Evolutionary conservation across 92 coral and sea anemone genomes (phyloP).

Genomic region (Phenganax stokvisi): DNA sequence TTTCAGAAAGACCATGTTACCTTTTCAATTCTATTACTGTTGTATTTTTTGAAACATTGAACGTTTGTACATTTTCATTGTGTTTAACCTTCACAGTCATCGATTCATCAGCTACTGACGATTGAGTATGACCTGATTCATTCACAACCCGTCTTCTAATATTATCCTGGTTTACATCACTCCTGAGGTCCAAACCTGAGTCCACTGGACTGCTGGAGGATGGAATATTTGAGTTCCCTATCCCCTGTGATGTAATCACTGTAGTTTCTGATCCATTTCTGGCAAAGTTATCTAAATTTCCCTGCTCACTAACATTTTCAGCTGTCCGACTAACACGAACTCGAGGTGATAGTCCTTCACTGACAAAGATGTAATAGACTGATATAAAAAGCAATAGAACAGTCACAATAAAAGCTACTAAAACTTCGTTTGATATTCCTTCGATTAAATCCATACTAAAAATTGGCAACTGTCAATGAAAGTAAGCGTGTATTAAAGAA

Average conservation of each 20-base stretch:
- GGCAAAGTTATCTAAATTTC: neutral
- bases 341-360: conserved; percentile 31
- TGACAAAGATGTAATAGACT: conserved; percentile 36
- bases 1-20: conserved; percentile 35
- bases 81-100: conserved; percentile 68
- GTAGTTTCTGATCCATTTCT: neutral
- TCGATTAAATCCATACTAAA: conserved; percentile 51
- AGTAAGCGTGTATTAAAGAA: neutral
- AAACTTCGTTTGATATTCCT: conserved; percentile 87
- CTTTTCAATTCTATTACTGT: conserved; percentile 85
- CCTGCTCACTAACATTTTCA: neutral
- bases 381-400: conserved; percentile 39
- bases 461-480: neutral
- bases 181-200: neutral
- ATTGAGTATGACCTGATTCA: conserved; percentile 2
- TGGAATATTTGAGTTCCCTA: neutral
- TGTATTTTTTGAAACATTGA: conserved; percentile 54
- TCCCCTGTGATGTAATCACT: neutral
- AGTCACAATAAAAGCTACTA: conserved; percentile 55
- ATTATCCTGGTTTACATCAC: neutral
- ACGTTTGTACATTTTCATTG: conserved; percentile 64
- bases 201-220: neutral
- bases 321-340: neutral
- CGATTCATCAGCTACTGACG: conserved; percentile 11
- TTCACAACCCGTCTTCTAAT: conserved; percentile 25